phyloP scores from a whole-genome alignment of 2,888 invertebrate genomes.

The Orthosia gothica region DNA sequence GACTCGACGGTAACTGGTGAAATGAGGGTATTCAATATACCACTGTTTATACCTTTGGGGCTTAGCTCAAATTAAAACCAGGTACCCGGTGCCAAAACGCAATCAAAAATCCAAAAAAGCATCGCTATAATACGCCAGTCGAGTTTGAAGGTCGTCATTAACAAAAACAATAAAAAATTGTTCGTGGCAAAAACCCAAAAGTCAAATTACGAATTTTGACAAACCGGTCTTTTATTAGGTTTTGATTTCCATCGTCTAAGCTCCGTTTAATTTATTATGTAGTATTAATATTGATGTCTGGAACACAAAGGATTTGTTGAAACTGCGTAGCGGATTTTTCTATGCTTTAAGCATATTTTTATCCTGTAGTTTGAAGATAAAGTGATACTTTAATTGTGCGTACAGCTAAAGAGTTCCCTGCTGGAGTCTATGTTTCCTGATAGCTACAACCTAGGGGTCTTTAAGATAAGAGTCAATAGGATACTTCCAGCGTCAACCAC shows the following conservation, averaged over 20 bases:
- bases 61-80: background rate
- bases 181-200: slow-evolving; percentile 66
- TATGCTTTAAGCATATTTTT: background rate
- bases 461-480: too few relatives aligned
- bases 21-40: background rate
- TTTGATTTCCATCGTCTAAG: slow-evolving; percentile 47
- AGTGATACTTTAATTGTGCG: too few relatives aligned
- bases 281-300: slow-evolving; percentile 22
- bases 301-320: background rate
- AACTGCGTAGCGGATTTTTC: slow-evolving; percentile 3
- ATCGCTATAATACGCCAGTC: background rate
- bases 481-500: too few relatives aligned
- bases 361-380: background rate
- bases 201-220: slow-evolving; percentile 49
- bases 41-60: background rate
- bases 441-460: too few relatives aligned
- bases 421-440: too few relatives aligned
- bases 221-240: slow-evolving; percentile 58
- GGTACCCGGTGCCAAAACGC: background rate
- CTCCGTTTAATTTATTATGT: slow-evolving; percentile 43
- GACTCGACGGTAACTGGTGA: background rate
- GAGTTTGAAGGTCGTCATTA: slow-evolving; percentile 53
- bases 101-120: slow-evolving; percentile 10
- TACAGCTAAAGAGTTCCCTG: too few relatives aligned
- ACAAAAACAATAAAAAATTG: slow-evolving; percentile 46